Evolutionary conservation across 2,888 invertebrate genomes (phyloP).

Genomic region (Petrophora chlorosata): DNA sequence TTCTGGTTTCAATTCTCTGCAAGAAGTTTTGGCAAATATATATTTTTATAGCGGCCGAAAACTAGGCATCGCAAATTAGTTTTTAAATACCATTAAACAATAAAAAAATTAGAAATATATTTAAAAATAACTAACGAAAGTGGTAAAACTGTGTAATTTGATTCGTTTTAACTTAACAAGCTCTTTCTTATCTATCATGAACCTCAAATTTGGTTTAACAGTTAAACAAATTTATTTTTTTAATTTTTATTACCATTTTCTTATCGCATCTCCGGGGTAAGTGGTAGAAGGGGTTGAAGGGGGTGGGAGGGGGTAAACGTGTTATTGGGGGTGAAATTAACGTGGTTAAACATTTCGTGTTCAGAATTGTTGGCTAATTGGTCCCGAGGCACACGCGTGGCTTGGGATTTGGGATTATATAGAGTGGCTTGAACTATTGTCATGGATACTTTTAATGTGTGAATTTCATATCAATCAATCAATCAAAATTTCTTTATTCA

Average conservation of each 20-base stretch:
- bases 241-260: constrained; percentile 55
- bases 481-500: too few relatives aligned
- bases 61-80: too few relatives aligned
- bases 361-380: constrained; percentile 63
- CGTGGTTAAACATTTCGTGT: constrained; percentile 65
- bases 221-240: constrained; percentile 60
- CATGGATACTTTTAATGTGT: neutral
- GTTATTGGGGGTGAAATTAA: constrained; percentile 65
- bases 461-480: neutral
- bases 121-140: too few relatives aligned
- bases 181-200: constrained; percentile 17
- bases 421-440: constrained; percentile 8
- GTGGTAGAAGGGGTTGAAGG: constrained; percentile 27
- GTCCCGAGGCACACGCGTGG: constrained; percentile 56
- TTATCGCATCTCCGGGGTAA: constrained; percentile 38
- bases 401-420: constrained; percentile 23
- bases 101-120: too few relatives aligned
- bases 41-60: too few relatives aligned
- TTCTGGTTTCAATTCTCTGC: too few relatives aligned
- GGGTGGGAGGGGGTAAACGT: constrained; percentile 55
- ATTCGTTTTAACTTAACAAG: constrained; percentile 2
- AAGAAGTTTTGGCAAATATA: too few relatives aligned
- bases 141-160: neutral
- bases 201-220: constrained; percentile 40
- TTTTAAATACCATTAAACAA: too few relatives aligned